These are phyloP conservation scores for Canis aureus DNA, from an alignment of 2,113 vertebrate genomes.

Conservation along the genomic window DNA sequence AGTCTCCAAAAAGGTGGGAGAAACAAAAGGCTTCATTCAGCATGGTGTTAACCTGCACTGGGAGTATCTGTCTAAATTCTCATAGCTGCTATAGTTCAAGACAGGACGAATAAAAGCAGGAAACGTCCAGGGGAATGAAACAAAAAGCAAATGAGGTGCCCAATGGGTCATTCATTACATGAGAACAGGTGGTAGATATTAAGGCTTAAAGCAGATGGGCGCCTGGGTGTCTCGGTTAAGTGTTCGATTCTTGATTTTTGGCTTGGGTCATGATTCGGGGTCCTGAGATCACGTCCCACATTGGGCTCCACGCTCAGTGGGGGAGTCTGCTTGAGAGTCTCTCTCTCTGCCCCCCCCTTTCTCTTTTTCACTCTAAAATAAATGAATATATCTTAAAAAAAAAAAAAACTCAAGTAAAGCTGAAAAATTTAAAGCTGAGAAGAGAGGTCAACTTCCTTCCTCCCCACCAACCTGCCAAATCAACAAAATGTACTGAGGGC, in stretches of 20 bases:
- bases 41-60: not conserved
- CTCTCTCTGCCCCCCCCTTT: too few species aligned
- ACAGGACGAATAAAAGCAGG: not conserved
- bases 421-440: not conserved
- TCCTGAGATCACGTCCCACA: too few species aligned
- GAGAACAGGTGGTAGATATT: not conserved
- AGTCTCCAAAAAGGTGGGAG: not conserved
- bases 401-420: not conserved
- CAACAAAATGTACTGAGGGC: not conserved
- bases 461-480: accelerated
- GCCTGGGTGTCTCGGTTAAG: not conserved
- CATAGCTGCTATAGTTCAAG: not conserved
- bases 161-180: not conserved
- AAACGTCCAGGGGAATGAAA: not conserved
- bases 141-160: not conserved
- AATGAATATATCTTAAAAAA: not conserved
- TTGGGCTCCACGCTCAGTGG: too few species aligned
- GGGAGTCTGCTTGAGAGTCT: not conserved
- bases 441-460: not conserved
- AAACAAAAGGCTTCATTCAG: not conserved
- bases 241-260: not conserved
- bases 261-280: not conserved
- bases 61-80: not conserved
- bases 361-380: not conserved
- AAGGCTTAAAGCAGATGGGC: not conserved